Evolutionary conservation across 2,797 vertebrate genomes (phyloP).

Genomic region (Gymnoscopelus microlampas): DNA sequence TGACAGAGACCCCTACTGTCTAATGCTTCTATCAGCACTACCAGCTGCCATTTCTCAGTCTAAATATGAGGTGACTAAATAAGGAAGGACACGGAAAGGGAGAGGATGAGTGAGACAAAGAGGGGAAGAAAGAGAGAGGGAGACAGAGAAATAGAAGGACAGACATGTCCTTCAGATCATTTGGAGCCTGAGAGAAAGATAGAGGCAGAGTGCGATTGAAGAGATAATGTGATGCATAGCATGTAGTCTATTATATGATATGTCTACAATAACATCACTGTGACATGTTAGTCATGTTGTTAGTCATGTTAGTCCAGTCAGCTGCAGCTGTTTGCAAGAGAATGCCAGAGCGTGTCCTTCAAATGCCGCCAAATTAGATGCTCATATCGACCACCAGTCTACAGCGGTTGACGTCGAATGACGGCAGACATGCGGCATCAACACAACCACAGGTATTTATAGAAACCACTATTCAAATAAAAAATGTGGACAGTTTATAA

Average conservation of each 20-base stretch:
- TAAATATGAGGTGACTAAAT: background rate
- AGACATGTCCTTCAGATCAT: background rate
- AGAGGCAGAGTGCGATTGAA: background rate
- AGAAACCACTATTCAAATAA: too few species aligned
- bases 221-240: background rate
- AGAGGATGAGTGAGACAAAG: background rate
- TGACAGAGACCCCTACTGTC: background rate
- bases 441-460: too few species aligned
- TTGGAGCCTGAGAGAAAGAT: background rate
- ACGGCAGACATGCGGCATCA: too few species aligned
- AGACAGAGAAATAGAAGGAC: background rate
- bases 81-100: background rate
- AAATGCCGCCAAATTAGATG: background rate
- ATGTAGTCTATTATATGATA: background rate
- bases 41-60: background rate
- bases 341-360: background rate
- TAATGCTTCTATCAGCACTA: slow-evolving; percentile 4
- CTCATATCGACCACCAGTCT: background rate
- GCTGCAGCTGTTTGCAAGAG: background rate
- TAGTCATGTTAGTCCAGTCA: too few species aligned
- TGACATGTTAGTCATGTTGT: too few species aligned
- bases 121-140: background rate
- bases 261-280: too few species aligned
- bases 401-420: background rate
- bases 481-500: too few species aligned